Evolutionary conservation across 2,888 invertebrate genomes (phyloP).

Genomic region (Ferdinandea cuprea): DNA sequence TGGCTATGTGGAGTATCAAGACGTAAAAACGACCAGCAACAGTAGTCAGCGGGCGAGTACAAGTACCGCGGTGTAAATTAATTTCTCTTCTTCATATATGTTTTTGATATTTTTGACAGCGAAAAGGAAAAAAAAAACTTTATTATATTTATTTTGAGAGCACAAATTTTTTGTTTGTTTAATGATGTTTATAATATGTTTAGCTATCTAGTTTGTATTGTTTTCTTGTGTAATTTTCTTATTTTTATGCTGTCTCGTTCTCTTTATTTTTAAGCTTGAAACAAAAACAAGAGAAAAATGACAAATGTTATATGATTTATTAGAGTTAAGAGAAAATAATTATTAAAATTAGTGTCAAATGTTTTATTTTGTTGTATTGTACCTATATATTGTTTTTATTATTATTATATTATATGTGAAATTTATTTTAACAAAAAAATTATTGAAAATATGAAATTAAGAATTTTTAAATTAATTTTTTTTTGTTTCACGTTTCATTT

Average conservation of each 20-base stretch:
- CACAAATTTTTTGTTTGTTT: constrained; percentile 39
- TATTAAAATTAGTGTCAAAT: constrained; percentile 58
- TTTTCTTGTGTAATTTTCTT: constrained; percentile 18
- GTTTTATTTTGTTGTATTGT: constrained; percentile 64
- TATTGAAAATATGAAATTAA: constrained; percentile 59
- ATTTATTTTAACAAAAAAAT: constrained; percentile 43
- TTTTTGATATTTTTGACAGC: constrained; percentile 2
- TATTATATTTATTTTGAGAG: constrained; percentile 59
- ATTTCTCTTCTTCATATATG: neutral
- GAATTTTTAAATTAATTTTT: constrained; percentile 42
- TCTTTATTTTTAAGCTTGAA: constrained; percentile 17
- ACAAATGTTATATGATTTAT: constrained; percentile 62
- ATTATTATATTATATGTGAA: constrained; percentile 69
- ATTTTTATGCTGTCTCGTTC: constrained; percentile 9
- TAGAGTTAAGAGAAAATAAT: constrained; percentile 34
- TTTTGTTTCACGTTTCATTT: neutral
- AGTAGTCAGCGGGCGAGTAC: constrained; percentile 52
- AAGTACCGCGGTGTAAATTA: constrained; percentile 58
- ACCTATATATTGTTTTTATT: constrained; percentile 38
- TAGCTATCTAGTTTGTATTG: constrained; percentile 28
- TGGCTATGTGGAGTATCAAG: constrained; percentile 92
- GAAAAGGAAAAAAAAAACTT: constrained; percentile 10
- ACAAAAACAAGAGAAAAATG: constrained; percentile 12
- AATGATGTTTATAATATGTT: constrained; percentile 3
- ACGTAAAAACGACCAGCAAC: constrained; percentile 77